phyloP scores from a whole-genome alignment of 1,140 invertebrate species.

The Matsumurasca onukii region DNA sequence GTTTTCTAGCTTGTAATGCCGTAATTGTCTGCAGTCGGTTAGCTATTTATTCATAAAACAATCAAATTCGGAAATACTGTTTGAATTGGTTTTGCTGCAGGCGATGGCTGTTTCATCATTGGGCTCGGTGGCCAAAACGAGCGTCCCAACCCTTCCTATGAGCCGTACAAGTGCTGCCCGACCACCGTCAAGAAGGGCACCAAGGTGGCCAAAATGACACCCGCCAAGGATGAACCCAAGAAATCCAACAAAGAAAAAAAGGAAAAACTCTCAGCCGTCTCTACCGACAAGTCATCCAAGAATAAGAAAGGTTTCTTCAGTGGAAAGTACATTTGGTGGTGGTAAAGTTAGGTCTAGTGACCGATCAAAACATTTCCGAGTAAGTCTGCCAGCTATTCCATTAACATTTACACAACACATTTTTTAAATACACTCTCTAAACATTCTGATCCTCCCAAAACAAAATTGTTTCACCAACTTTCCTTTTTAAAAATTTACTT shows the following conservation, averaged over 20 bases:
- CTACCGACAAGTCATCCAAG: conserved; percentile 56
- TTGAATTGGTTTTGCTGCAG: conserved; percentile 62
- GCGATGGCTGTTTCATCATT: conserved; percentile 94
- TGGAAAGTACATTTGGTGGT: conserved; percentile 71
- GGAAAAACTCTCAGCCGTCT: conserved; percentile 26
- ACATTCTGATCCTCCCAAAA: too few species aligned
- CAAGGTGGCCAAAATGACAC: conserved; percentile 56
- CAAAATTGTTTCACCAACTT: too few species aligned
- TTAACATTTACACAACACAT: too few species aligned
- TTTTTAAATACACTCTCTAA: too few species aligned
- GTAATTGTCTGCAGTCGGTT: conserved; percentile 19
- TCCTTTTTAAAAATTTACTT: too few species aligned
- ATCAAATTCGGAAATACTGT: conserved; percentile 29
- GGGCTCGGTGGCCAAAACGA: conserved; percentile 82
- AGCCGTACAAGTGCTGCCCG: conserved; percentile 88
- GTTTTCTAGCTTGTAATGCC: neutral
- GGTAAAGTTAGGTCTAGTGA: conserved; percentile 49
- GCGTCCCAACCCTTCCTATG: conserved; percentile 73
- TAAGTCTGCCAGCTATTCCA: neutral
- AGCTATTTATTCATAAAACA: conserved; percentile 44
- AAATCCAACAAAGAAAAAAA: conserved; percentile 37
- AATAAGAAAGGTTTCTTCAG: conserved; percentile 79
- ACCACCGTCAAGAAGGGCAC: conserved; percentile 71
- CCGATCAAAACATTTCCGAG: neutral
- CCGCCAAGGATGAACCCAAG: conserved; percentile 29